These are phyloP conservation scores for Microchrysa polita DNA, from an alignment of 2,888 invertebrate genomes.

Conservation along the genomic window DNA sequence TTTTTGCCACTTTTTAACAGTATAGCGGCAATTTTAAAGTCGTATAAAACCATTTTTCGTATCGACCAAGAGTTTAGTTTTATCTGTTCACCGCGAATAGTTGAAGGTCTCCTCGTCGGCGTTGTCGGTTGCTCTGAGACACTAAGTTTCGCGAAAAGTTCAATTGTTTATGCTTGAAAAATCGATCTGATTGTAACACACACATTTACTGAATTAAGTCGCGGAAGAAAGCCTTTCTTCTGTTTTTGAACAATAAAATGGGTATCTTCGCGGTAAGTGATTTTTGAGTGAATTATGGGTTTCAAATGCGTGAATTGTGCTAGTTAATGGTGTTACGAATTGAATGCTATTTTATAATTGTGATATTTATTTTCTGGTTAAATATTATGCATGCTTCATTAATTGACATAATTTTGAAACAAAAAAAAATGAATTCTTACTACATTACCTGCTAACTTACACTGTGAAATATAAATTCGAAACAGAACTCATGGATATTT, in stretches of 20 bases:
- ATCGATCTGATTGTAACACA: not conserved
- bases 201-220: not conserved
- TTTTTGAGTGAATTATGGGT: not conserved
- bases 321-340: too few relatives aligned
- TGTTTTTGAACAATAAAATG: conserved; percentile 3
- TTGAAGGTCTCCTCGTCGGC: conserved; percentile 27
- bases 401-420: too few relatives aligned
- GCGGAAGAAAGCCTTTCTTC: conserved; percentile 15
- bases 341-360: too few relatives aligned
- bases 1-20: not conserved
- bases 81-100: conserved; percentile 6
- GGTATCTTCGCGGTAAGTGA: conserved; percentile 38
- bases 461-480: too few relatives aligned
- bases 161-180: conserved; percentile 1
- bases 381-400: too few relatives aligned
- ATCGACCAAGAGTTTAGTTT: conserved; percentile 28
- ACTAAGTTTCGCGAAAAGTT: not conserved
- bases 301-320: too few relatives aligned
- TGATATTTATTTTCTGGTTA: too few relatives aligned
- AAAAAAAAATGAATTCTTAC: too few relatives aligned
- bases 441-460: too few relatives aligned
- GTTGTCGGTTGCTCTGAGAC: not conserved
- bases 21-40: conserved; percentile 18
- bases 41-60: conserved; percentile 31
- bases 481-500: too few relatives aligned